phyloP scores from a whole-genome alignment of 2,888 invertebrate species.

The Drosophila setosimentum region DNA sequence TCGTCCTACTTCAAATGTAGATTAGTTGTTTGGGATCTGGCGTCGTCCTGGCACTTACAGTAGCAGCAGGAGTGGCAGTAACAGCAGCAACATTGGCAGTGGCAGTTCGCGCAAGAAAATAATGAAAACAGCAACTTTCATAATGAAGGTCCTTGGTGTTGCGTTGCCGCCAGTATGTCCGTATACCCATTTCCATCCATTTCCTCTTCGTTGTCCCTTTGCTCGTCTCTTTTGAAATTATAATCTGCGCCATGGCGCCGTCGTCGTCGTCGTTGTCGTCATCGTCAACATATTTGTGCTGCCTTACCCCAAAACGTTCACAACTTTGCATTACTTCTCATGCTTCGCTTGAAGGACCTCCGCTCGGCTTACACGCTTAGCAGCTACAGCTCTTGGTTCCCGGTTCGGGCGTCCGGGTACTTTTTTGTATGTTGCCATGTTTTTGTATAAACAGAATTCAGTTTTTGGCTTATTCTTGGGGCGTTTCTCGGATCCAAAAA shows the following conservation, averaged over 20 bases:
- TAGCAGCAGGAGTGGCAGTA: conserved; percentile 1
- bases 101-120: conserved; percentile 69
- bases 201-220: conserved; percentile 18
- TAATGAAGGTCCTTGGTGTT: conserved; percentile 76
- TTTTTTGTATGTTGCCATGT: conserved; percentile 46
- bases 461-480: conserved; percentile 52
- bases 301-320: conserved; percentile 40
- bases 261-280: conserved; percentile 21
- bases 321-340: conserved; percentile 37
- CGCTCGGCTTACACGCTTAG: conserved; percentile 67
- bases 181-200: conserved; percentile 16
- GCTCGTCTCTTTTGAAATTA: conserved; percentile 80
- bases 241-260: conserved; percentile 77
- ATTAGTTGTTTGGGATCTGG: conserved; percentile 71
- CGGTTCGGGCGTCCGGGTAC: conserved; percentile 30
- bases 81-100: background rate
- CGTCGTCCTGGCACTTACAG: conserved; percentile 13
- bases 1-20: conserved; percentile 69
- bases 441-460: conserved; percentile 65
- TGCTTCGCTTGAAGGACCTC: conserved; percentile 68
- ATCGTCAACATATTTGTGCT: conserved; percentile 42
- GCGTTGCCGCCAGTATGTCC: conserved; percentile 36
- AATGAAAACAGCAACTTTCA: conserved; percentile 83
- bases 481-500: conserved; percentile 12
- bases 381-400: conserved; percentile 49